phyloP scores from a whole-genome alignment of 2,797 vertebrate genomes.

The Peromyscus melanophrys region DNA sequence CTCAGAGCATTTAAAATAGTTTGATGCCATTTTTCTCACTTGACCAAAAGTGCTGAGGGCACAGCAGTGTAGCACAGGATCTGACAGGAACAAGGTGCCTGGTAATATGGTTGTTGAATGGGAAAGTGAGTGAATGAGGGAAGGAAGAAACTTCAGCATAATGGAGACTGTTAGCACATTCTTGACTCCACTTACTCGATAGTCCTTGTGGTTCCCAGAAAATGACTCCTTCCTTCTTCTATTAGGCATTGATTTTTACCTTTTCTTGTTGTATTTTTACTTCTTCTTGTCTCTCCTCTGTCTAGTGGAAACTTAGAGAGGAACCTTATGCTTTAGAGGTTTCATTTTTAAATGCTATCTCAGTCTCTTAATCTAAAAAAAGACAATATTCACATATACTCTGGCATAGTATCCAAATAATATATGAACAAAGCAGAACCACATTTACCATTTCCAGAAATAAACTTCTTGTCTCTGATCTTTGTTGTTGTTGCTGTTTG shows the following conservation, averaged over 20 bases:
- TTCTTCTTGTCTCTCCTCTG: neutral
- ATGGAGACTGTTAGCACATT: neutral
- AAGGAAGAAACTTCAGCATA: neutral
- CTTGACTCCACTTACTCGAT: neutral
- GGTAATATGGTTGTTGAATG: neutral
- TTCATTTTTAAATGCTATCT: conserved; percentile 46
- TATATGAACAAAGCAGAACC: neutral
- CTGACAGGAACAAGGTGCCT: neutral
- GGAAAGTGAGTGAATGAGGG: neutral
- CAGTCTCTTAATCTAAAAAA: conserved; percentile 27
- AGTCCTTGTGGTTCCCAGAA: neutral
- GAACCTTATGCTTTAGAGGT: conserved; percentile 8
- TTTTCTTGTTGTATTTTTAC: conserved; percentile 8
- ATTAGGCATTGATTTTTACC: neutral
- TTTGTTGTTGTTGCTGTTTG: neutral
- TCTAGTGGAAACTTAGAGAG: neutral
- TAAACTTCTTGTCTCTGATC: neutral
- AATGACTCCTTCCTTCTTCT: neutral
- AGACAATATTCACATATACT: neutral
- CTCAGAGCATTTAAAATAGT: conserved; percentile 59
- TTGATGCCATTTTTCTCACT: neutral
- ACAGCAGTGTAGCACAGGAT: neutral
- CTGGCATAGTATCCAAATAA: neutral
- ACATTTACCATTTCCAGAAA: neutral
- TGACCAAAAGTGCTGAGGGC: conserved; percentile 17